Conservation (phyloP, 2,113 vertebrate genomes). For the Ramphastos sulfuratus region DNA sequence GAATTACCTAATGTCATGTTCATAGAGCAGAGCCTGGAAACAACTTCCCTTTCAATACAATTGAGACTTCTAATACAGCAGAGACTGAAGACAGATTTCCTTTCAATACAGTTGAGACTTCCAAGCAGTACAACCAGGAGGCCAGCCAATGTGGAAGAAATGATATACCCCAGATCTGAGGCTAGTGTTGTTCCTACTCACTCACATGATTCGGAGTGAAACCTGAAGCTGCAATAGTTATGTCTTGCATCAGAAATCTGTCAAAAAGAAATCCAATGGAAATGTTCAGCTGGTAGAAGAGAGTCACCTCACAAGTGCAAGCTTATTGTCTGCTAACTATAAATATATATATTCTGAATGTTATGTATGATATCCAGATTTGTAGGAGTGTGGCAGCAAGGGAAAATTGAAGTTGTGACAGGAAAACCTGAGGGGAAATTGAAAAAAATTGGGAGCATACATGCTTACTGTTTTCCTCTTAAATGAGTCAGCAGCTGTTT, state of each 20-base stretch:
- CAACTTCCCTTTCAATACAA: not conserved
- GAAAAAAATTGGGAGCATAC: not conserved
- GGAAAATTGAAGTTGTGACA: not conserved
- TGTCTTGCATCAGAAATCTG: not conserved
- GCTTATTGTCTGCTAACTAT: not conserved
- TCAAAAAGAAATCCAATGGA: not conserved
- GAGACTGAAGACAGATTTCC: not conserved
- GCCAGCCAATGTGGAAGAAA: not conserved
- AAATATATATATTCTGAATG: not conserved
- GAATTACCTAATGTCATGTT: not conserved
- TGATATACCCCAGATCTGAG: not conserved
- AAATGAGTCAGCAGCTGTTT: not conserved
- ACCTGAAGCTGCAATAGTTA: not conserved
- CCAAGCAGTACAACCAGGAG: not conserved
- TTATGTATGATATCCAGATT: not conserved
- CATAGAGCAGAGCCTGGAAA: not conserved
- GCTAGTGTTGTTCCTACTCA: fast-evolving
- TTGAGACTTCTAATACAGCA: not conserved
- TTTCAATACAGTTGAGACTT: not conserved
- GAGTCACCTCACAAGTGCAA: not conserved
- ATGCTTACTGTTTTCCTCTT: not conserved
- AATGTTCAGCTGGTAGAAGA: not conserved
- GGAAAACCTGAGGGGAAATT: not conserved
- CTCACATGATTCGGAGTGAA: not conserved
- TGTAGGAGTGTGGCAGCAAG: not conserved